These are phyloP conservation scores for Loripinus fragilis DNA, from an alignment of 2,888 invertebrate species.

Conservation along the genomic window DNA sequence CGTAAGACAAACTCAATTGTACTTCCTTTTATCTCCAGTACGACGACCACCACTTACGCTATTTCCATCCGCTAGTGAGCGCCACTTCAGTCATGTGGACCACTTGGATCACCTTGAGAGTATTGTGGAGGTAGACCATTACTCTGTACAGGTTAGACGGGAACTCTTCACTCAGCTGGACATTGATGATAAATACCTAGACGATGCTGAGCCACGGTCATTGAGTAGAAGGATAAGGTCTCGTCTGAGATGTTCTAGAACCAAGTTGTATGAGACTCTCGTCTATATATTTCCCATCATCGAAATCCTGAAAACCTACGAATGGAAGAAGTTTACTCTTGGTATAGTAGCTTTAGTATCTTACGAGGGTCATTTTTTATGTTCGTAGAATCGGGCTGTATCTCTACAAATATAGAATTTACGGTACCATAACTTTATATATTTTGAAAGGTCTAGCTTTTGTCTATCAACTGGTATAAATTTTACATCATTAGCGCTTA, in stretches of 20 bases:
- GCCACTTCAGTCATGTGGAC: slow-evolving; percentile 43
- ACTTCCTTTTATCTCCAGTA: not conserved
- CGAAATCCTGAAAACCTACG: slow-evolving; percentile 27
- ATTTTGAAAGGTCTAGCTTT: no score
- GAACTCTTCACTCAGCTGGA: slow-evolving; percentile 43
- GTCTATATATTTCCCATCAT: slow-evolving; percentile 31
- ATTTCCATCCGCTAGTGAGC: slow-evolving; percentile 25
- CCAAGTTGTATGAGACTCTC: not conserved
- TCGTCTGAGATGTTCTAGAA: not conserved
- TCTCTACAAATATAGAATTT: no score
- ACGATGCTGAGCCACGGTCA: not conserved
- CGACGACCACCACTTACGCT: slow-evolving; percentile 27
- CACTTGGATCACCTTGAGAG: slow-evolving; percentile 18
- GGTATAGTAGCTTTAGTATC: no score
- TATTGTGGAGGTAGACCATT: not conserved
- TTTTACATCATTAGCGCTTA: no score
- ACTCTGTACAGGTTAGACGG: slow-evolving; percentile 22
- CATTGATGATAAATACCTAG: slow-evolving; percentile 30
- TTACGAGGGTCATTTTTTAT: no score
- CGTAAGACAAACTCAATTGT: no score
- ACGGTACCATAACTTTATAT: no score
- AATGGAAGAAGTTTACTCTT: not conserved
- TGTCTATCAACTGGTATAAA: no score
- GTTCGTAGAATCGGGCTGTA: no score
- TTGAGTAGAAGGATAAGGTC: not conserved